Evolutionary conservation across 2,888 invertebrate species (phyloP).

Genomic region (Scaptomyza tumidula): DNA sequence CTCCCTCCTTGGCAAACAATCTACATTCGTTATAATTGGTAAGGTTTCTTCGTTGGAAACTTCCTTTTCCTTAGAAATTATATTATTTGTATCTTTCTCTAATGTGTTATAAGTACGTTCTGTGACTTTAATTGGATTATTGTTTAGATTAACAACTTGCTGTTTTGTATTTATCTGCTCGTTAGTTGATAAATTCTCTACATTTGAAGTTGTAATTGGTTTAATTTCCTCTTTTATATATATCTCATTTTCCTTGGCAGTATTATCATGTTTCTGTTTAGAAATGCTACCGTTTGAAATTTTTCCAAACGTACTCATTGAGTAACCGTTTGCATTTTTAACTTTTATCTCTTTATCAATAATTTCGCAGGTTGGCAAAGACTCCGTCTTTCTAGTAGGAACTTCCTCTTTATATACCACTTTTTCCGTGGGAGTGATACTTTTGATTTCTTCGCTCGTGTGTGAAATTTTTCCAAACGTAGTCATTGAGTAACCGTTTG

Average conservation of each 20-base stretch:
- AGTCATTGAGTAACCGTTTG: background rate
- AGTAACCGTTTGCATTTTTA: background rate
- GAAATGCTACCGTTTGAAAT: background rate
- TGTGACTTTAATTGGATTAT: background rate
- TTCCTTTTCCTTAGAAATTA: background rate
- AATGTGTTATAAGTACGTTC: slow-evolving; percentile 1
- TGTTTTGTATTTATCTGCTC: background rate
- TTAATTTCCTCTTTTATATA: background rate
- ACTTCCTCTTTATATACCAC: background rate
- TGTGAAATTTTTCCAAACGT: background rate
- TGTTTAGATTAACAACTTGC: background rate
- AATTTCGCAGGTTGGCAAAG: background rate
- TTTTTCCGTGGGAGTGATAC: background rate
- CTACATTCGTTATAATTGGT: background rate
- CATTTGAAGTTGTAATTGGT: background rate
- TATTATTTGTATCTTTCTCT: slow-evolving; percentile 1
- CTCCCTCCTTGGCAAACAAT: background rate
- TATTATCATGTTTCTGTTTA: slow-evolving; percentile 1
- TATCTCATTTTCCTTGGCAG: background rate
- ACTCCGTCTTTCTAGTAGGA: background rate
- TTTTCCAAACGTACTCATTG: background rate
- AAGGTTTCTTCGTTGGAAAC: background rate
- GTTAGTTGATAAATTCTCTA: background rate
- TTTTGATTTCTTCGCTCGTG: background rate
- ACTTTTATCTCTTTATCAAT: background rate